Percentiles rank a stretch among this genome's conserved stretches.
These are phyloP conservation scores for Pelmatolapia mariae DNA, from an alignment of 2,113 vertebrate species.

Conservation along the genomic window DNA sequence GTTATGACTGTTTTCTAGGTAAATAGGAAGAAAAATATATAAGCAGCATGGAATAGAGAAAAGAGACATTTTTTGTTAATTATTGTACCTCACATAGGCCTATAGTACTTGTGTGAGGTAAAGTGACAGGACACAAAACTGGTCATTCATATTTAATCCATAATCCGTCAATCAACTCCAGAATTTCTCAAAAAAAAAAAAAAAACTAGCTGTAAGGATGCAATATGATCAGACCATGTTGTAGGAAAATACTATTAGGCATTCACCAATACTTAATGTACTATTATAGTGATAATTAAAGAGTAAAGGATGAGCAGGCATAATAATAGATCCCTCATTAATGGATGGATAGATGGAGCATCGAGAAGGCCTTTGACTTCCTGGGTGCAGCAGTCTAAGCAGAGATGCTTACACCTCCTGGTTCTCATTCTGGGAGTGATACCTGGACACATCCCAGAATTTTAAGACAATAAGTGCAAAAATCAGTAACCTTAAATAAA, in stretches of 20 bases:
- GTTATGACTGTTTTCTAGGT: background rate
- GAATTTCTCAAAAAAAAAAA: background rate
- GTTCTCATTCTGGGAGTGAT: accelerated
- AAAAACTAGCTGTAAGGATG: background rate
- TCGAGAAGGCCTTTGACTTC: background rate
- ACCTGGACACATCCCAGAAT: background rate
- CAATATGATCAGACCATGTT: background rate
- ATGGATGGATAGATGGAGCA: background rate
- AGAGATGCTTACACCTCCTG: background rate
- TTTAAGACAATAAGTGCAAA: background rate
- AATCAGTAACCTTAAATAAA: background rate
- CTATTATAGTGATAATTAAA: background rate
- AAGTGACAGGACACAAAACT: accelerated
- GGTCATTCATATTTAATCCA: background rate
- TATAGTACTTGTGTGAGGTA: background rate
- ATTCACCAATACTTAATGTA: background rate
- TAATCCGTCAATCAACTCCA: background rate
- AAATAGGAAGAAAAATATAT: background rate
- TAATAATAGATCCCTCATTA: background rate
- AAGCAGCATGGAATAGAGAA: background rate
- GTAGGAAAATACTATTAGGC: background rate
- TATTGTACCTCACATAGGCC: background rate
- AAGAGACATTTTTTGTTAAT: background rate
- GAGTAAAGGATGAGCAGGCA: background rate
- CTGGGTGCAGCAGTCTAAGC: background rate